A percentile compares a stretch with the other conserved stretches of the same genome.
Conservation (phyloP, 1,140 invertebrate genomes). For the Probaryconus sp. region DNA sequence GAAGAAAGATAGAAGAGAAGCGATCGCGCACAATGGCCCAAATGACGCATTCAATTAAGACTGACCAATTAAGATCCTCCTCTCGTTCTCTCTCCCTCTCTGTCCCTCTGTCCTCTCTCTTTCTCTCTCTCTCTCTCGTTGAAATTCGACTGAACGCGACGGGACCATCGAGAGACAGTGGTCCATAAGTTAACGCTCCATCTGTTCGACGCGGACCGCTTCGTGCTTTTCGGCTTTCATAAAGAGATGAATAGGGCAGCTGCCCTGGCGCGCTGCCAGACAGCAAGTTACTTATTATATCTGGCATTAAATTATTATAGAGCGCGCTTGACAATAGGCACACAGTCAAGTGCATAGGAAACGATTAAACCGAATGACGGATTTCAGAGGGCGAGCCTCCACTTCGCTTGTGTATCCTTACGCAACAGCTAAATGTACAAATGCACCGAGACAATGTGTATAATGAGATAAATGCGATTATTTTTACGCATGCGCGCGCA, state of each 20-base stretch:
- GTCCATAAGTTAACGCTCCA: conserved; percentile 76
- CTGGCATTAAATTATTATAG: conserved; percentile 78
- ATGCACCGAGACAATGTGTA: conserved; percentile 47
- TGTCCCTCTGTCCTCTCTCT: too few species aligned
- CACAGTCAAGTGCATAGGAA: conserved; percentile 77
- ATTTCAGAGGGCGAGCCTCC: conserved; percentile 32
- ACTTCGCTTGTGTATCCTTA: conserved; percentile 52
- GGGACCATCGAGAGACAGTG: conserved; percentile 62
- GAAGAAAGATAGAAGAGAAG: conserved; percentile 35
- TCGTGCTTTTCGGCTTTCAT: conserved; percentile 72
- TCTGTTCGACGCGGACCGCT: conserved; percentile 63
- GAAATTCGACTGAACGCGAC: conserved; percentile 65
- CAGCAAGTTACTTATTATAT: conserved; percentile 79
- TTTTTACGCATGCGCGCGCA: conserved; percentile 22
- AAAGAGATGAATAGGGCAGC: conserved; percentile 74
- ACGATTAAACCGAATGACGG: conserved; percentile 76
- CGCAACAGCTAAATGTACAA: conserved; percentile 28
- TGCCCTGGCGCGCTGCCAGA: conserved; percentile 74
- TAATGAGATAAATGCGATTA: conserved; percentile 30
- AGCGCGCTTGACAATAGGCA: conserved; percentile 74
- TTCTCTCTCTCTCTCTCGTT: too few species aligned
- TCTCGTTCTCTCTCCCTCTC: too few species aligned
- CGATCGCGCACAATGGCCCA: conserved; percentile 60
- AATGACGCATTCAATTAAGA: conserved; percentile 70
- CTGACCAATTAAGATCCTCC: conserved; percentile 71